Conservation (phyloP, 37 sponge, comb jelly and placozoan genomes). For the Spongilla lacustris region DNA sequence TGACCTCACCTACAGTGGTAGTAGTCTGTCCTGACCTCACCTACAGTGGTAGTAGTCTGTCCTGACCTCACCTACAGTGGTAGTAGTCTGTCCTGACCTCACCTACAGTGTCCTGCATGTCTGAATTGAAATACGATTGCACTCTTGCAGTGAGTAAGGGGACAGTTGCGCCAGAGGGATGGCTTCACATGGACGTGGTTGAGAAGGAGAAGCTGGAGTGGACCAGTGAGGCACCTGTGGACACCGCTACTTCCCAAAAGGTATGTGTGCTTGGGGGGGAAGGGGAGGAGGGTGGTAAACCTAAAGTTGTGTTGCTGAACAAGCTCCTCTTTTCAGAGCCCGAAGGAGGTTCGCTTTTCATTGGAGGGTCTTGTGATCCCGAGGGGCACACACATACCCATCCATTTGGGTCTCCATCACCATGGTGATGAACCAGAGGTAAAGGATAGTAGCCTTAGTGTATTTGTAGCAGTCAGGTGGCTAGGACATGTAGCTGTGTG, state of each 20-base stretch:
- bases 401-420: slow-evolving; percentile 82
- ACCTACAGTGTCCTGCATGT: too few relatives aligned
- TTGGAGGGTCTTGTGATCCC: slow-evolving; percentile 81
- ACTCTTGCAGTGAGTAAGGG: neutral
- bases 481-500: too few relatives aligned
- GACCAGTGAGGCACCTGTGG: slow-evolving; percentile 17
- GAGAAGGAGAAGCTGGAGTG: slow-evolving; percentile 89
- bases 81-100: too few relatives aligned
- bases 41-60: too few relatives aligned
- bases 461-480: too few relatives aligned
- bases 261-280: neutral
- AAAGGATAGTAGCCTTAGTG: too few relatives aligned
- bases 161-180: slow-evolving; percentile 14
- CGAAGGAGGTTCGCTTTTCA: slow-evolving; percentile 61
- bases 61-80: too few relatives aligned
- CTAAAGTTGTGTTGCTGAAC: neutral
- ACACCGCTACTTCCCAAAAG: neutral
- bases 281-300: neutral
- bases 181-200: slow-evolving; percentile 84
- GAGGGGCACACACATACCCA: slow-evolving; percentile 33
- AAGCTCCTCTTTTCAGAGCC: neutral
- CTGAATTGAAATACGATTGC: too few relatives aligned
- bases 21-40: too few relatives aligned
- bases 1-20: too few relatives aligned
- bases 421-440: slow-evolving; percentile 90